Conservation (phyloP, 1,140 invertebrate genomes). For the Drosophila lacteicornis region DNA sequence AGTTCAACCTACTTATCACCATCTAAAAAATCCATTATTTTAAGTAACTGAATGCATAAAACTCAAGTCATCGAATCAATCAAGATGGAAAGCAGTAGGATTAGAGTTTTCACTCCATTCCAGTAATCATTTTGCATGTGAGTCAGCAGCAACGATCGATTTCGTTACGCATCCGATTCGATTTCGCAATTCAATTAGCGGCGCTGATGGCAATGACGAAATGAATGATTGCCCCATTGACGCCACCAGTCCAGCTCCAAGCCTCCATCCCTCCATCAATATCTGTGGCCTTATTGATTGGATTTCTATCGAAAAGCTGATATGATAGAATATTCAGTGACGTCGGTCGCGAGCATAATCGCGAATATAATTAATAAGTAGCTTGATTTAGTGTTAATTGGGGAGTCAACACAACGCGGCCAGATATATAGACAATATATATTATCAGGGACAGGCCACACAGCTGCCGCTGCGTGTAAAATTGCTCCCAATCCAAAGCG, state of each 20-base stretch:
- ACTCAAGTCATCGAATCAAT: constrained; percentile 38
- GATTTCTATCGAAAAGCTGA: constrained; percentile 26
- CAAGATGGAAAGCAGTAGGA: constrained; percentile 24
- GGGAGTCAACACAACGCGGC: constrained; percentile 18
- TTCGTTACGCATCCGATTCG: constrained; percentile 50
- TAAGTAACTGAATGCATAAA: constrained; percentile 2
- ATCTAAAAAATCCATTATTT: neutral
- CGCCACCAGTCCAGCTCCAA: constrained; percentile 24
- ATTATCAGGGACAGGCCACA: neutral
- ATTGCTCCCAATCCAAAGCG: neutral
- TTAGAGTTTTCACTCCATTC: constrained; percentile 9
- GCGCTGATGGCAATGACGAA: constrained; percentile 59
- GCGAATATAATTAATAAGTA: constrained; percentile 65
- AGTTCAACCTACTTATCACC: neutral
- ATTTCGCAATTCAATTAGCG: constrained; percentile 75
- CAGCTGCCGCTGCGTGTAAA: constrained; percentile 10
- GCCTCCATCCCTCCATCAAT: constrained; percentile 1
- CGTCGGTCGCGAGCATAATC: constrained; percentile 26
- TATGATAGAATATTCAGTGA: constrained; percentile 27
- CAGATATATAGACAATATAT: constrained; percentile 9
- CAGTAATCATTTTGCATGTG: constrained; percentile 22
- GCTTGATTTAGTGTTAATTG: constrained; percentile 80
- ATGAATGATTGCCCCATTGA: constrained; percentile 65
- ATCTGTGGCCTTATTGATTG: constrained; percentile 61
- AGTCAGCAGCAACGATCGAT: constrained; percentile 67